phyloP scores from a whole-genome alignment of 2,113 vertebrate genomes.

The Octodon degus region DNA sequence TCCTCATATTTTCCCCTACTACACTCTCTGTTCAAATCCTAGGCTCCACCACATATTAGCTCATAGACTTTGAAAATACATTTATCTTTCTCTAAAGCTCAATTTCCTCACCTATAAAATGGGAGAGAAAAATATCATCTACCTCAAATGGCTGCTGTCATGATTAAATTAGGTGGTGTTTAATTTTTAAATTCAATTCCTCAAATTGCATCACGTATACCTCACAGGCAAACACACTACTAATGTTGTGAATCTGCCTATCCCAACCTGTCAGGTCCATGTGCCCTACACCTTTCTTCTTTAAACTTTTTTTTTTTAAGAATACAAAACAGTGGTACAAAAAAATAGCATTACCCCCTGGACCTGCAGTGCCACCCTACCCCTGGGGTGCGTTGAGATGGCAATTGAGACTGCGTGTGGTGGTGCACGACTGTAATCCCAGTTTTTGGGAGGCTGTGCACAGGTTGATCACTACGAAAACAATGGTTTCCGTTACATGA shows the following conservation, averaged over 20 bases:
- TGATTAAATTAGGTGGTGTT: background rate
- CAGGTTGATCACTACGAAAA: no score
- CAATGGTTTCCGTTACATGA: no score
- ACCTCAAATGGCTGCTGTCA: background rate
- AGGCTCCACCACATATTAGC: background rate
- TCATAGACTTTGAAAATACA: background rate
- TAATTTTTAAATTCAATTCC: background rate
- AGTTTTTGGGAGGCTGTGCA: no score
- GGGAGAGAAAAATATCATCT: background rate
- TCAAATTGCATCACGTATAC: background rate
- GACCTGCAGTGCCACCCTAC: no score
- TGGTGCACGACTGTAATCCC: no score
- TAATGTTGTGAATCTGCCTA: background rate
- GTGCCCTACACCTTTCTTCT: background rate
- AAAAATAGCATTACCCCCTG: no score
- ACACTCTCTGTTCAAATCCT: conserved; percentile 1
- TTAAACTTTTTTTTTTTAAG: no score
- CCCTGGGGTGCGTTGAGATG: no score
- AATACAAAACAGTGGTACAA: no score
- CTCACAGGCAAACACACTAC: background rate
- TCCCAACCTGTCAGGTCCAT: background rate
- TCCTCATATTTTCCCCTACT: background rate
- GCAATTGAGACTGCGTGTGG: no score
- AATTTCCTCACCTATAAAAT: conserved; percentile 53
- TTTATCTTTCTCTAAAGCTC: conserved; percentile 6